phyloP scores from a whole-genome alignment of 2,113 vertebrate genomes.

The Nerophis lumbriciformis region DNA sequence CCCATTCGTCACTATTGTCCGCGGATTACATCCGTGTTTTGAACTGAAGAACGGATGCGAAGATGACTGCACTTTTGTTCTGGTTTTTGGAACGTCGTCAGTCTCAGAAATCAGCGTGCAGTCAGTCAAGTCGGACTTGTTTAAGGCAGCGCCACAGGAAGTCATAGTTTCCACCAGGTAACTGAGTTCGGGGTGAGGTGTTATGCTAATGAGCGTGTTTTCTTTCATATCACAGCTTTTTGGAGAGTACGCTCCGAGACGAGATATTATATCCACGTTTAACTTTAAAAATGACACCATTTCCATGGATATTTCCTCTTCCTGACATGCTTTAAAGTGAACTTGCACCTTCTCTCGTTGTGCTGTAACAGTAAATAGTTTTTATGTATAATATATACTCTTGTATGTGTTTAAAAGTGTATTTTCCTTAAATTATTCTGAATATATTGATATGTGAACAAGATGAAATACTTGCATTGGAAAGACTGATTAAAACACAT shows the following conservation, averaged over 20 bases:
- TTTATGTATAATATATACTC: conserved; percentile 21
- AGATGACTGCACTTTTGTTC: conserved; percentile 5
- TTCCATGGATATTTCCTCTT: conserved; percentile 24
- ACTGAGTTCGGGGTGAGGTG: no score
- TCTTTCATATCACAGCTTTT: neutral
- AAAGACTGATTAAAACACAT: neutral
- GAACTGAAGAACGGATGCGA: conserved; percentile 48
- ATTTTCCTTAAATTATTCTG: conserved; percentile 57
- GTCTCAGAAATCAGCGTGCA: no score
- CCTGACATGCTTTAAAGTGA: conserved; percentile 55
- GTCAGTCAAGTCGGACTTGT: no score
- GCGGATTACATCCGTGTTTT: conserved; percentile 28
- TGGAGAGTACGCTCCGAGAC: neutral
- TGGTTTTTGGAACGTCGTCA: no score
- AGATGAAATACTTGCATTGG: neutral
- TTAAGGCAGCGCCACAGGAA: no score
- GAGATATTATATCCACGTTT: neutral
- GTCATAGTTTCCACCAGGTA: no score
- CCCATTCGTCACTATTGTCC: conserved; percentile 4
- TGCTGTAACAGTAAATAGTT: conserved; percentile 26
- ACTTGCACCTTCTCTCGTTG: conserved; percentile 29
- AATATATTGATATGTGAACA: conserved; percentile 36
- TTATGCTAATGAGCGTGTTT: no score
- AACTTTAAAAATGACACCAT: conserved; percentile 8
- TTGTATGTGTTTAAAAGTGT: conserved; percentile 47